A percentile compares a stretch with the other conserved stretches of the same genome.
Evolutionary conservation across 2,113 vertebrate species (phyloP).

Genomic region (Arenaria interpres): DNA sequence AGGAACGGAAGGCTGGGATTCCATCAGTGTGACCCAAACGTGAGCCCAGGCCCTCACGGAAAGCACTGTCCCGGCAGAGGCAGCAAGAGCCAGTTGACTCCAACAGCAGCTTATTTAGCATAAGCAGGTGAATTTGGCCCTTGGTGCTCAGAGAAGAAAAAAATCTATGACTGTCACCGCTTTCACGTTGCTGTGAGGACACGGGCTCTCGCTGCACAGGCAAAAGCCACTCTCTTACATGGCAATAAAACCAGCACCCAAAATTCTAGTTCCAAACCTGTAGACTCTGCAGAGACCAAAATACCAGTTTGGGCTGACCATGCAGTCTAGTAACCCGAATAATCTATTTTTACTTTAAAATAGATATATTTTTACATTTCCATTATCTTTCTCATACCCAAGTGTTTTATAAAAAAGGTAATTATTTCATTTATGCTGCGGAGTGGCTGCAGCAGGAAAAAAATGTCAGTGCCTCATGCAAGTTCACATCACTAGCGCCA

Average conservation of each 20-base stretch:
- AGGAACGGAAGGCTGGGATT: background rate
- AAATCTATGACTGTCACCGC: background rate
- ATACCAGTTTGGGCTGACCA: background rate
- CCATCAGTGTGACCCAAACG: accelerated
- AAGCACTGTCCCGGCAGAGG: background rate
- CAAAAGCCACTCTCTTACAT: background rate
- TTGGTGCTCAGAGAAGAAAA: background rate
- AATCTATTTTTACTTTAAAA: background rate
- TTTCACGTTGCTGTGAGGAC: background rate
- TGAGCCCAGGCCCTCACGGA: background rate
- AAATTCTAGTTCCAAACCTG: background rate
- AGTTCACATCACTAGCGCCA: background rate
- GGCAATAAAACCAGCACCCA: background rate
- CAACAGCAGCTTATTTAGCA: background rate
- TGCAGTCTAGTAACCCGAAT: background rate
- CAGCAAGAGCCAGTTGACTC: background rate
- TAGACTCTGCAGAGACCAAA: background rate
- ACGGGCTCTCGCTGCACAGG: background rate
- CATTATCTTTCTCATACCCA: background rate
- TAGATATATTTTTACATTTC: background rate
- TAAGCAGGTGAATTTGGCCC: background rate
- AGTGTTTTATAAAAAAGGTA: background rate
- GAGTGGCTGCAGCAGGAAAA: background rate
- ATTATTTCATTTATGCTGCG: background rate
- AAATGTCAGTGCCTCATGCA: background rate